These are phyloP conservation scores for Podilymbus podiceps DNA, from an alignment of 2,113 vertebrate species.

Conservation along the genomic window DNA sequence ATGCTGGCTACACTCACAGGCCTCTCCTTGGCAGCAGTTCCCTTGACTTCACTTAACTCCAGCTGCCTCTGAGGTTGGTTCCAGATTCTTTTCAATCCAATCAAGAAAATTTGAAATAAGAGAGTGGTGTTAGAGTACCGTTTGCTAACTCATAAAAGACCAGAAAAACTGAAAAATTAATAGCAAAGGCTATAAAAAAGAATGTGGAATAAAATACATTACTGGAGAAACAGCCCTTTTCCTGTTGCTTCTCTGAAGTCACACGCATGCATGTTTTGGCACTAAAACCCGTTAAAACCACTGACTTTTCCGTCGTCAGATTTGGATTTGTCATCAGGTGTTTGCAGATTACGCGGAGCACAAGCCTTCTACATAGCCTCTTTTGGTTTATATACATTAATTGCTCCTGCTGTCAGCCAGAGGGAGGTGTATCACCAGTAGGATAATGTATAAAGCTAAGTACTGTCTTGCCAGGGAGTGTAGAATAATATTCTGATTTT, in stretches of 20 bases:
- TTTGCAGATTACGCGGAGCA: background rate
- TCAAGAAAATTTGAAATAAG: background rate
- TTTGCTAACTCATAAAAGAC: background rate
- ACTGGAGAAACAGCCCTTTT: background rate
- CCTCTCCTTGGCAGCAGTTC: background rate
- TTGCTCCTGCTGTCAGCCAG: conserved; percentile 16
- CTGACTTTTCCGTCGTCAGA: background rate
- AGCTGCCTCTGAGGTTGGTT: background rate
- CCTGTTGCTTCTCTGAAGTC: background rate
- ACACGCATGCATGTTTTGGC: background rate
- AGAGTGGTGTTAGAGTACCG: background rate
- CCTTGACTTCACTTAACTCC: background rate
- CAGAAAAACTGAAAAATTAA: background rate
- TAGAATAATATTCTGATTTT: conserved; percentile 34
- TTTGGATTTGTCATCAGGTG: background rate
- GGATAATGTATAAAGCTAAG: background rate
- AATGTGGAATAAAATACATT: background rate
- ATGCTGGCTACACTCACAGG: background rate
- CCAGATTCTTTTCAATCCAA: background rate
- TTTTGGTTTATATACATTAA: conserved; percentile 13
- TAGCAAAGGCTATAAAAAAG: background rate
- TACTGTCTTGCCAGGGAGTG: background rate
- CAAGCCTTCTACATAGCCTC: background rate
- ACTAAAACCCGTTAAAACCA: background rate
- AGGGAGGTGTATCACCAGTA: conserved; percentile 3